Evolutionary conservation across 2,888 invertebrate species (phyloP).

Genomic region (Aphodius granarius): DNA sequence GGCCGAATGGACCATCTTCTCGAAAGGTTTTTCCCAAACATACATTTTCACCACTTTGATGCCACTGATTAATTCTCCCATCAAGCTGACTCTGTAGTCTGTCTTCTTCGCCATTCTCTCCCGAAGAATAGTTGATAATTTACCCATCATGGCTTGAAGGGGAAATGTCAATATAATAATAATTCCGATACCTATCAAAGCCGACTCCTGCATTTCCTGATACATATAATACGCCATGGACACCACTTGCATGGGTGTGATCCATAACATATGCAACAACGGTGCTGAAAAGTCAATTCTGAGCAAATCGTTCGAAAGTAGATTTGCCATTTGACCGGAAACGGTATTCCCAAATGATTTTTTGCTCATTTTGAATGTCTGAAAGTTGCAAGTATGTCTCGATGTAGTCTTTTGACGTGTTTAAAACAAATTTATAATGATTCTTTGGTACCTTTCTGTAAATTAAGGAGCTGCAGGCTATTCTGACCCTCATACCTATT

Average conservation of each 20-base stretch:
- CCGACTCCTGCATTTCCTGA: constrained; percentile 57
- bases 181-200: constrained; percentile 64
- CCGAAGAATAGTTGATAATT: constrained; percentile 38
- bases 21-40: constrained; percentile 75
- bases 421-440: background rate
- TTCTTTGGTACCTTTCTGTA: constrained; percentile 83
- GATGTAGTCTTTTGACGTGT: background rate
- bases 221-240: constrained; percentile 65
- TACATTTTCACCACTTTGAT: constrained; percentile 81
- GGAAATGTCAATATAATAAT: constrained; percentile 58
- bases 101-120: constrained; percentile 56
- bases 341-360: constrained; percentile 79
- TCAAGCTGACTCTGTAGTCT: constrained; percentile 69
- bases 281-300: constrained; percentile 75
- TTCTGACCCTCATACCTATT: constrained; percentile 75
- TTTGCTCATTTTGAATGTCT: constrained; percentile 53
- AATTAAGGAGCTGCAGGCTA: constrained; percentile 76
- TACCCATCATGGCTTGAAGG: constrained; percentile 49
- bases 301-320: constrained; percentile 83
- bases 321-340: constrained; percentile 79
- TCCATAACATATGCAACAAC: constrained; percentile 76
- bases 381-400: background rate
- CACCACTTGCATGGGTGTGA: constrained; percentile 74
- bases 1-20: constrained; percentile 61
- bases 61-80: constrained; percentile 74